Percentiles rank a stretch among this genome's conserved stretches.
phyloP scores from a whole-genome alignment of 2,113 vertebrate genomes.

The Corydoras maculifer region DNA sequence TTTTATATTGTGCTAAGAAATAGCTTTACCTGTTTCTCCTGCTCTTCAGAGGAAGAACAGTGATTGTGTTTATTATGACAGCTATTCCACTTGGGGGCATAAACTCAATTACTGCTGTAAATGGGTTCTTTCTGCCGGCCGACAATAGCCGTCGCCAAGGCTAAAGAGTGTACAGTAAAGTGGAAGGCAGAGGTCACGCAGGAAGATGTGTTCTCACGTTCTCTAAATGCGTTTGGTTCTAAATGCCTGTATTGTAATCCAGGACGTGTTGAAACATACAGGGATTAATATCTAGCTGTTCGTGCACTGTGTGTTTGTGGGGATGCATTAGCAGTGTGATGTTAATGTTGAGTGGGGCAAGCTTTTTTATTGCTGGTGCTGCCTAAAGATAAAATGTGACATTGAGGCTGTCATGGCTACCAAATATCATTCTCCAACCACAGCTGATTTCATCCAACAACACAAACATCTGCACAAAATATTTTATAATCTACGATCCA shows the following conservation, averaged over 20 bases:
- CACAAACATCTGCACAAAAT: no score
- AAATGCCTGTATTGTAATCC: no score
- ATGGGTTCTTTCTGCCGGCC: conserved; percentile 23
- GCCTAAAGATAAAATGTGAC: no score
- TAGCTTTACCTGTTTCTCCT: not conserved
- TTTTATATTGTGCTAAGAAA: conserved; percentile 11
- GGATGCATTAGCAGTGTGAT: not conserved
- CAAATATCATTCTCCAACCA: no score
- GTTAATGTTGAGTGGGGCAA: not conserved
- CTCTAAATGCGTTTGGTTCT: not conserved
- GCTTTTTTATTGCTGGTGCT: no score
- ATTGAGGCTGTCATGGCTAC: no score
- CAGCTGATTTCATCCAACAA: no score
- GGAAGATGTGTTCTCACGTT: not conserved
- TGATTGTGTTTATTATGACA: conserved; percentile 30
- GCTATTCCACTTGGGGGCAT: conserved; percentile 23
- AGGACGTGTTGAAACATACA: no score
- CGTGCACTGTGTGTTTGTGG: not conserved
- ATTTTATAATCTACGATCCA: no score
- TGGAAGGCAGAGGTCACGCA: not conserved
- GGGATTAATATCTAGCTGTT: not conserved
- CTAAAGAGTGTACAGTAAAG: conserved; percentile 7
- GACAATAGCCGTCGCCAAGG: conserved; percentile 34
- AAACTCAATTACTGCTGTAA: conserved; percentile 39
- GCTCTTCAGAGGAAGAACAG: conserved; percentile 29